Percentiles rank a stretch among this genome's conserved stretches.
Evolutionary conservation across 2,113 vertebrate genomes (phyloP).

Genomic region (Leptobrachium ailaonicum): DNA sequence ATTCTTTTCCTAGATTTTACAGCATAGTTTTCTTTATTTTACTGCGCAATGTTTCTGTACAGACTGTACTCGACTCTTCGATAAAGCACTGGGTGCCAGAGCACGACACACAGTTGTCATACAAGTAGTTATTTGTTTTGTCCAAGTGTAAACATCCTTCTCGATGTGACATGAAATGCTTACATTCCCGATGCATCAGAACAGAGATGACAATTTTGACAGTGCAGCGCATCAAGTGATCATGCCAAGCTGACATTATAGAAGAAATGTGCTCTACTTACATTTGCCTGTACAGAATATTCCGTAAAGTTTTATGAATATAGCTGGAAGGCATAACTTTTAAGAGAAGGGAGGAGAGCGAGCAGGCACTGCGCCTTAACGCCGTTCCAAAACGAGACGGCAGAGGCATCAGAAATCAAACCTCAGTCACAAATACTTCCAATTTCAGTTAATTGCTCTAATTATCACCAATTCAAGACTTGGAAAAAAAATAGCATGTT

Average conservation of each 20-base stretch:
- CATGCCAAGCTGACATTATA: conserved; percentile 6
- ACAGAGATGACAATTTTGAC: conserved; percentile 23
- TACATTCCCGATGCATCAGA: conserved; percentile 17
- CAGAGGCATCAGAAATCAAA: too few relatives aligned
- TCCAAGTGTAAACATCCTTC: conserved; percentile 14
- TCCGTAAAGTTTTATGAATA: not conserved
- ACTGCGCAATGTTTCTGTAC: not conserved
- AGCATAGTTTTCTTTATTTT: too few relatives aligned
- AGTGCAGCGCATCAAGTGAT: not conserved
- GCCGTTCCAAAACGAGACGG: too few relatives aligned
- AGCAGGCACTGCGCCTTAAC: not conserved
- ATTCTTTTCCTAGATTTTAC: too few relatives aligned
- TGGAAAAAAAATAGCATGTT: too few relatives aligned
- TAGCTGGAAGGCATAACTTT: not conserved
- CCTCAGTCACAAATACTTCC: too few relatives aligned
- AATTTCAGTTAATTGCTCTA: too few relatives aligned
- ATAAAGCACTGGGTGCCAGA: conserved; percentile 1
- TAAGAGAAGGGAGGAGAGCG: not conserved
- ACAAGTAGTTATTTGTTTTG: conserved; percentile 23
- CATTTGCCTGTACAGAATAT: conserved; percentile 2
- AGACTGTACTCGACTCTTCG: not conserved
- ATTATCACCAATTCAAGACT: too few relatives aligned
- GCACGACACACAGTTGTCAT: conserved; percentile 14
- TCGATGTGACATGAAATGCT: conserved; percentile 16
- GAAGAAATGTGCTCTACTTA: not conserved